Base-by-base conservation (phyloP, 1,140 invertebrate species). In the Drosophila gunungcola region DNA sequence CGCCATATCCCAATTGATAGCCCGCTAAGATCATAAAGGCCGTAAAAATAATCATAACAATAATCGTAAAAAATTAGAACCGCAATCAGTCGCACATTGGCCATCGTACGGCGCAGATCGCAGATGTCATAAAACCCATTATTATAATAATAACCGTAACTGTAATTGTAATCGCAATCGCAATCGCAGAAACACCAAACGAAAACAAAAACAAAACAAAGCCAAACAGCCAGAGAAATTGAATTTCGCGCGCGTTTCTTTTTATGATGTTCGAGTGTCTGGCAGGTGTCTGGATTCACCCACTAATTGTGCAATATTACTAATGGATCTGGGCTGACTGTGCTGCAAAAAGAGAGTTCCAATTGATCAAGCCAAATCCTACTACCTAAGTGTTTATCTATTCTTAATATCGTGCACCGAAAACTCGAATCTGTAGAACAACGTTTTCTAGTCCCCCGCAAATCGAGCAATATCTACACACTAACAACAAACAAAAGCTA, bases 41-140 rank as follows among this genome's bases (percentile, higher is more conserved):
- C 56, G 56, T 52, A 68, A 90, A 80, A 86, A 90, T 84, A 83
- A 88, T 84, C 82, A 90, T 88, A 91, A 90, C 70, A 84, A 90
- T 91, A 91, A 91, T 88, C 88, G 88, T 90, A 86, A 90, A 88
- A 74, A 75, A 73, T 84, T 78, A 84, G 82, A 70, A 41, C 58
- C 73, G 54, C 51, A 56, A 46, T 45, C 68, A 84, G 72, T 85
- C 76, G 80, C 80, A 84, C 52, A 58, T 65, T 84, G 80, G 61
- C 76, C 65, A 32, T 69, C 67, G 69, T 29, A 63, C 58, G 60
- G 60, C 78, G 48, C 63, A 65, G 73, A 81, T 60, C 54, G 38
- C 16, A 21, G 16, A 21, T 21, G 16, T 21, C 58, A 32, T 42
- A 55, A 36, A 41, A 41, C 29, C 34, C 25, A 36, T 45, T 54